Conservation (phyloP, 2,888 invertebrate species). For the Apotomis capreana region DNA sequence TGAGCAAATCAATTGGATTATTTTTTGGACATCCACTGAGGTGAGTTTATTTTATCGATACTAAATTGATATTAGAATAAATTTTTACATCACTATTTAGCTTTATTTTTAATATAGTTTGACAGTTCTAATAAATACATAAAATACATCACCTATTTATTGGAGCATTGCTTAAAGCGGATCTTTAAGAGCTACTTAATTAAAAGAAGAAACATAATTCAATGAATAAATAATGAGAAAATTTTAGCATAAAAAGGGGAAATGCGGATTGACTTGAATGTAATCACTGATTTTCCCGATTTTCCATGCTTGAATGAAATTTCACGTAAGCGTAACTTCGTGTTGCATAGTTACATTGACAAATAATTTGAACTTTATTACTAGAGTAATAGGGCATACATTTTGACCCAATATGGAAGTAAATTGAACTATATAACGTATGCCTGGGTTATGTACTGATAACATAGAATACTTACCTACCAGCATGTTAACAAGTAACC, state of each 20-base stretch:
- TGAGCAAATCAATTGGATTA: constrained; percentile 41
- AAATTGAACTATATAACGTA: background rate
- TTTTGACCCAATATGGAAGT: background rate
- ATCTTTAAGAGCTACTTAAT: background rate
- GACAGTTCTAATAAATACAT: too few relatives aligned
- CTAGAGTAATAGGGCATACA: background rate
- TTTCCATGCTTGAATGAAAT: constrained; percentile 35
- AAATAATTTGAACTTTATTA: constrained; percentile 12
- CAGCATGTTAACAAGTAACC: background rate
- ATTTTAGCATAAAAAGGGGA: constrained; percentile 11
- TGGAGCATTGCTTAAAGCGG: background rate
- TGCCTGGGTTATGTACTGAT: constrained; percentile 16
- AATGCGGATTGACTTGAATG: background rate
- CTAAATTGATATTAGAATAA: constrained; percentile 7
- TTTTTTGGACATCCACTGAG: constrained; percentile 58
- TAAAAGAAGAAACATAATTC: background rate
- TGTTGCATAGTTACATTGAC: constrained; percentile 2
- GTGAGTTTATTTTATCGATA: constrained; percentile 44
- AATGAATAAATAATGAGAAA: background rate
- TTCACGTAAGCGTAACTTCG: constrained; percentile 12
- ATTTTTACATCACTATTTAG: constrained; percentile 1
- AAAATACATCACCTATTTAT: too few relatives aligned
- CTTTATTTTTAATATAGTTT: background rate
- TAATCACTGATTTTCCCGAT: constrained; percentile 22
- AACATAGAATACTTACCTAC: constrained; percentile 11